phyloP scores from a whole-genome alignment of 1,140 invertebrate genomes.

The Halictus rubicundus region DNA sequence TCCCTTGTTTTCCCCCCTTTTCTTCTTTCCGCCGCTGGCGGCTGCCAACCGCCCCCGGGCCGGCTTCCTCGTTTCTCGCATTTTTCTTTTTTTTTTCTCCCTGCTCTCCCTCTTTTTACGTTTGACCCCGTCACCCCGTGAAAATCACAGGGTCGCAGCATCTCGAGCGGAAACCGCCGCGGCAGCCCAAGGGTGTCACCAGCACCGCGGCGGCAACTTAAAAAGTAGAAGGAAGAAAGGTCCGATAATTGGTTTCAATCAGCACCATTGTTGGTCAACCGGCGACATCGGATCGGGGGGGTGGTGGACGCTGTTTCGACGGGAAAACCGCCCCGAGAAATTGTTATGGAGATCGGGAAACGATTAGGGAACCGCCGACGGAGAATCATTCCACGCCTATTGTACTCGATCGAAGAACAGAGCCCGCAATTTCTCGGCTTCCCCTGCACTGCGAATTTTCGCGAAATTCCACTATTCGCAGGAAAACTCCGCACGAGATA shows the following conservation, averaged over 20 bases:
- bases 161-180: constrained; percentile 73
- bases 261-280: constrained; percentile 76
- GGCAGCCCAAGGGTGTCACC: constrained; percentile 69
- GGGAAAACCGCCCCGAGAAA: constrained; percentile 24
- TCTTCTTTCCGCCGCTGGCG: neutral
- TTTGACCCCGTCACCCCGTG: constrained; percentile 72
- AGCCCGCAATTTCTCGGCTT: too few relatives aligned
- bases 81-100: neutral
- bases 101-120: constrained; percentile 57
- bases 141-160: constrained; percentile 77
- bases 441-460: too few relatives aligned
- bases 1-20: constrained; percentile 14
- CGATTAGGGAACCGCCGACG: neutral
- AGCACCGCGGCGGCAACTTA: constrained; percentile 61
- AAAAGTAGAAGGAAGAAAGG: constrained; percentile 67
- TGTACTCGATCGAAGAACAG: neutral
- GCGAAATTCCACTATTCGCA: too few relatives aligned
- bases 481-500: too few relatives aligned
- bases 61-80: neutral
- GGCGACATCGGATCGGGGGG: neutral
- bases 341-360: constrained; percentile 13
- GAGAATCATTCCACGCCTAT: neutral
- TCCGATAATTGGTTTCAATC: constrained; percentile 78
- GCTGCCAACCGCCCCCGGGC: constrained; percentile 31
- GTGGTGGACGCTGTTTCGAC: constrained; percentile 2